Evolutionary conservation across 2,888 invertebrate species (phyloP), one percentile per base, ranked within the genome.

Genomic region (Colostygia pectinataria): DNA sequence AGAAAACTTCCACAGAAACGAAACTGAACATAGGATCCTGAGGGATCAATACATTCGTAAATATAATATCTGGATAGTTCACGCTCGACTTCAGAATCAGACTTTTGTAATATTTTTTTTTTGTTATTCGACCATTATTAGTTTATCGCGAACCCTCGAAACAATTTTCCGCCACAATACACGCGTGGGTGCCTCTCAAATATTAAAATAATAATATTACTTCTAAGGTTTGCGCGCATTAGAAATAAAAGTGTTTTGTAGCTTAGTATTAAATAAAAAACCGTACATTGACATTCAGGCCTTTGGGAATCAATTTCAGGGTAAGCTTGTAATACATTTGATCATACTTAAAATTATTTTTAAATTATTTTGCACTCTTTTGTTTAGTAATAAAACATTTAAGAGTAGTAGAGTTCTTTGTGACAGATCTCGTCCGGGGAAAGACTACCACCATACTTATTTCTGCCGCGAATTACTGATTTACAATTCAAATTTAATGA

Each of bases 31-130:
- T 73, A 73, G 59, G 63, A 78, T 87, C 89, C 87, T 81, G 20
- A 39, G 87, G 87, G 89, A 88, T 87, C 87, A 87, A 90, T 90
- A 87, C 78, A 77, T 87, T 83, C 68, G 68, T 74, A 86, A 87
- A 89, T 87, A 86, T 87, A 77, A 85, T 88, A 87, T 87, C 79
- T 74, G 76, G 74, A 81, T 81, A 79, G 79, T 80, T 84, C 69
- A 66, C 71, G 74, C 76, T 76, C 63, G 71, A 72, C 69, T 80
- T 74, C 70, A 72, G 71, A 74, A 69, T 65, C 61, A 66, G 66
- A 71, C 62, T 75, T 75, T 68, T 62, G 62, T 57, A 61, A 66
- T 64, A 66, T 75, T 72, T 77, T 49, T n/a, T 50, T 43, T 75
- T 74, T 77, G 68, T 69, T 75, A 61, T 63, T 59, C 61, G 62